These are phyloP conservation scores for Balaeniceps rex DNA, from an alignment of 2,113 vertebrate species.

Conservation along the genomic window DNA sequence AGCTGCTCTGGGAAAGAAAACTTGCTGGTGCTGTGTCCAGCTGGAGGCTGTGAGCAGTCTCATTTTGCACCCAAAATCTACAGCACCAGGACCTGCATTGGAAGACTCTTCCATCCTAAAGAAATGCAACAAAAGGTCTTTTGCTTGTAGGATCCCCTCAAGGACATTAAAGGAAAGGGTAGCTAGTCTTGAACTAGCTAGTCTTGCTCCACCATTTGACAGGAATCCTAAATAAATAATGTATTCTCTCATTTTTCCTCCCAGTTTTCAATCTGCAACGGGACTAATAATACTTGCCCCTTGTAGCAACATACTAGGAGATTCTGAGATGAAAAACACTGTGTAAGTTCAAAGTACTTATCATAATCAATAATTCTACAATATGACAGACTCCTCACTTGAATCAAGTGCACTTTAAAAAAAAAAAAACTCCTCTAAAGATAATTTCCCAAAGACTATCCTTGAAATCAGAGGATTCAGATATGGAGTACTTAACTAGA, in stretches of 20 bases:
- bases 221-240: not conserved
- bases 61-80: not conserved
- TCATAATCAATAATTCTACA: slow-evolving; percentile 16
- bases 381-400: not conserved
- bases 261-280: not conserved
- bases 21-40: not conserved
- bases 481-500: slow-evolving; percentile 17
- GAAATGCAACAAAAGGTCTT: not conserved
- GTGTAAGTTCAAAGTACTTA: not conserved
- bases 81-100: not conserved
- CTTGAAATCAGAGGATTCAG: slow-evolving; percentile 22
- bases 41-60: not conserved
- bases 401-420: not conserved
- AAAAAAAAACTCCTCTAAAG: not conserved
- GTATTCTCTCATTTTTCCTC: not conserved
- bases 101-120: not conserved
- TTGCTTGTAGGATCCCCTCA: not conserved
- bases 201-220: not conserved
- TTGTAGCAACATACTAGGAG: not conserved
- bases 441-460: slow-evolving; percentile 33
- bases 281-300: not conserved
- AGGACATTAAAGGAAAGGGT: not conserved
- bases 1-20: not conserved
- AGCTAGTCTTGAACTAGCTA: not conserved
- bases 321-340: not conserved